Percentiles rank a stretch among this genome's conserved stretches.
Conservation (phyloP, 2,113 vertebrate species). For the Asarcornis scutulata region DNA sequence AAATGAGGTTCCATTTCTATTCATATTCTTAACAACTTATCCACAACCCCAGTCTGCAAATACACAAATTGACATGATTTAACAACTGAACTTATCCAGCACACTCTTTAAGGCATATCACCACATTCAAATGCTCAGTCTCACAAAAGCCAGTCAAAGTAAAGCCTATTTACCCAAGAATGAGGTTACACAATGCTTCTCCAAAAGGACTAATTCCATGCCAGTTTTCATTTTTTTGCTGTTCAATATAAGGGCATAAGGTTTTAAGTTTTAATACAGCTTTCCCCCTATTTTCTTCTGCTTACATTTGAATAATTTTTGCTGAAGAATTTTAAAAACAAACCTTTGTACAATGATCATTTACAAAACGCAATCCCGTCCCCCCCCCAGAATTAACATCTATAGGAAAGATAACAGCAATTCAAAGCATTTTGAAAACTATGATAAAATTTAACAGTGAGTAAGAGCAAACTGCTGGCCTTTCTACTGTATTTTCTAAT, state of each 20-base stretch:
- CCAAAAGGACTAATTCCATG: background rate
- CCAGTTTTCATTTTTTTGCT: background rate
- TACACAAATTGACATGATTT: background rate
- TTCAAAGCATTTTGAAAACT: background rate
- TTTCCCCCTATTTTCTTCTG: background rate
- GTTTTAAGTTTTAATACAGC: background rate
- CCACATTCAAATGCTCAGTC: background rate
- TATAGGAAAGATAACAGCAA: background rate
- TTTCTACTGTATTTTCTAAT: background rate
- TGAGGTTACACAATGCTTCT: background rate
- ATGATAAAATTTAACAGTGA: background rate
- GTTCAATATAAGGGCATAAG: background rate
- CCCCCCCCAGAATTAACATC: background rate
- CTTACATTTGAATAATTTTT: background rate
- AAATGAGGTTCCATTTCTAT: background rate
- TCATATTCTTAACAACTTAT: background rate
- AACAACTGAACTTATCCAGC: background rate
- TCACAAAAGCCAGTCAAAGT: background rate
- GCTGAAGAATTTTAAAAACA: background rate
- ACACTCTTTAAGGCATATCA: background rate
- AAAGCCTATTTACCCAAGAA: background rate
- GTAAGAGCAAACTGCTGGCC: background rate
- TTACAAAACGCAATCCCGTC: background rate
- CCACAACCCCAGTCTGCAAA: background rate
- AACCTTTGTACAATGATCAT: background rate